Base-by-base conservation (phyloP, 2,888 invertebrate species). In the Megalurothrips usitatus region DNA sequence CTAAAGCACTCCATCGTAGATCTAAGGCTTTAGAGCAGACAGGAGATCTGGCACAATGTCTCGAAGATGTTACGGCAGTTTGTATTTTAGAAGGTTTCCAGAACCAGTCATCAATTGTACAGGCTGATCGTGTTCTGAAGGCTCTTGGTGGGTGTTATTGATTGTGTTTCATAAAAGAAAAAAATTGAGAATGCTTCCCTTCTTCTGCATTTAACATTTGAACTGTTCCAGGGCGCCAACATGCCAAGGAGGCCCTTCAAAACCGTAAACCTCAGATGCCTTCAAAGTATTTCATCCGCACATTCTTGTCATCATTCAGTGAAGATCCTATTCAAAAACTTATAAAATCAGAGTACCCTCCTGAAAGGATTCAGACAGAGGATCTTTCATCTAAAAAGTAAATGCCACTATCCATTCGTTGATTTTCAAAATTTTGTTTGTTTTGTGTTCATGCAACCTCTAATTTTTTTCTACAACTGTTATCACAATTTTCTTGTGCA, bases 31-130 rank as follows among this genome's bases (percentile, higher is more conserved):
- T 92, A 84, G 97, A 98, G 87, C 91, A 92, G 82, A 91, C 92
- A 81, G 93, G 93, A 82, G 92, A 97, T 84, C 90, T 96, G 84
- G 91, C 92, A 82, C 90, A 93, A 83, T 94, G 96, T 82, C 88
- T 98, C 80, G 96, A 97, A 89, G 98, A 98, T 89, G 92, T 97
- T 0, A 98, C 97, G 0, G 94, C 96, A 47, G 95, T 96, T 26
- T 97, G 97, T 86, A 93, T 98, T 84, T 88, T 98, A 83, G 97
- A 98, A 88, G 91, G 92, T 84, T 98, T 97, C 88, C 91, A 92
- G 85, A 96, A 96, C 86, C 93, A 93, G 84, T 91, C 90, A 83
- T 93, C 94, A 34, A 89, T 98, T 43, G 88, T 92, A 82, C 93
- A 94, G 88, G 97, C 97, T 43, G 98, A 98, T 87, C 91, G 94